phyloP scores from a whole-genome alignment of 2,797 vertebrate species.

The Clarias fuscus region DNA sequence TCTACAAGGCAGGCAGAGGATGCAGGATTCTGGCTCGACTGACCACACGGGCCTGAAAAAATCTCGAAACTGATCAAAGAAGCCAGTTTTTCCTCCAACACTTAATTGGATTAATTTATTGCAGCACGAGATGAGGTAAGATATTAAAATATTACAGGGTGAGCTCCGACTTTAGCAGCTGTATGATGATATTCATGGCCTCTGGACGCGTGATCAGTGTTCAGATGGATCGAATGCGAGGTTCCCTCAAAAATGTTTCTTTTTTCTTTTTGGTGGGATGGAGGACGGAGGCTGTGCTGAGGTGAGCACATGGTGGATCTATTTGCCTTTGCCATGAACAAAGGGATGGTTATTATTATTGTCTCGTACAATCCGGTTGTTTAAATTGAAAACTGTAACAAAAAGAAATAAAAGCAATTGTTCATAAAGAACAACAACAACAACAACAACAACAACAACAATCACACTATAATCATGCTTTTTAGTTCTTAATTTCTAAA shows the following conservation, averaged over 20 bases:
- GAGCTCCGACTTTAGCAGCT: not conserved
- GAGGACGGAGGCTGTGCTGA: not conserved
- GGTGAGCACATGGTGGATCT: not conserved
- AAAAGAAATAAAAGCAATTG: not conserved
- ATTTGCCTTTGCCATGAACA: not conserved
- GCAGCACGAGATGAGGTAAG: not conserved
- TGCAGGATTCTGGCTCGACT: not conserved
- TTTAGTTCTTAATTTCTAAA: not conserved
- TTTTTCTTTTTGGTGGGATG: too few relatives aligned
- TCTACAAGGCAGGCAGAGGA: not conserved
- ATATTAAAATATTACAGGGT: not conserved
- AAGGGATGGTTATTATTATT: not conserved
- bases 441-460: too few relatives aligned
- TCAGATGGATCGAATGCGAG: not conserved
- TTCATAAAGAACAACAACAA: not conserved
- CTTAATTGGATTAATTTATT: not conserved
- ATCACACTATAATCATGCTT: not conserved
- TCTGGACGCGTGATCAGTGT: not conserved
- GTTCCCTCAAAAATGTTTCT: not conserved
- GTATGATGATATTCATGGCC: conserved; percentile 6
- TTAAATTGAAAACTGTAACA: not conserved
- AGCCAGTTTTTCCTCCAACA: not conserved
- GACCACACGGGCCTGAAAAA: not conserved
- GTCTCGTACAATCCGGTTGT: not conserved
- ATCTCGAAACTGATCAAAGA: not conserved